Base-by-base conservation (phyloP, 2,888 invertebrate species). In the Merodon equestris region DNA sequence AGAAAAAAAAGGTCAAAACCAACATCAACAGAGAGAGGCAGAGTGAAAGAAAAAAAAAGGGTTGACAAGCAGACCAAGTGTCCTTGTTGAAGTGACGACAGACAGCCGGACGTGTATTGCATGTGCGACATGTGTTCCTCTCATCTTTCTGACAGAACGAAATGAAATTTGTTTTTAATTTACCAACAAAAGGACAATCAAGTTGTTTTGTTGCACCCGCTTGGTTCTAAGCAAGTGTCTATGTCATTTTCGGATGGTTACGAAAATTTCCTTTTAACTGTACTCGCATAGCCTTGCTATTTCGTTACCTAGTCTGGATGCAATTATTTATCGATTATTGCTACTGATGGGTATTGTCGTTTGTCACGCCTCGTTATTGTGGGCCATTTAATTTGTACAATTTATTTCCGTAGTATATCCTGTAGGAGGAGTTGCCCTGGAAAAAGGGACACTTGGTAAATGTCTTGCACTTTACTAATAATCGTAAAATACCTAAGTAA, bases 311-410 rank as follows among this genome's bases (percentile, higher is more conserved):
- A 58, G 56, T 50, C 45, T 44, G 56, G 13, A 50, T 15, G 79
- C 68, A 79, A 79, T 79, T 79, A 79, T 79, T 79, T 79, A 79
- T 79, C 79, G 79, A 79, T 79, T 79, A 79, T 79, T 79, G 54
- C 79, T 63, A 45, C 50, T 54, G 42, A 12, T 34, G 44, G 17
- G 27, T 27, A 2, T 27, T 27, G 27, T 40, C 36, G 27, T 34
- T 14, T 34, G 44, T 9, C 40, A 19, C 14, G 61, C 57, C 38
- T 15, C 40, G 18, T 60, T n/a, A 19, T 17, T 13, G 34, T 42
- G 27, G 51, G 27, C 57, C 77, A 77, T 72, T 77, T 72, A 79
- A 73, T 79, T 79, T 70, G 60, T 40, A 44, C 73, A 66, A 79
- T 79, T 79, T 74, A 79, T 68, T 47, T 63, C 44, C 53, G 17